phyloP scores from a whole-genome alignment of 2,797 vertebrate species.

The Chloroceryle inda region DNA sequence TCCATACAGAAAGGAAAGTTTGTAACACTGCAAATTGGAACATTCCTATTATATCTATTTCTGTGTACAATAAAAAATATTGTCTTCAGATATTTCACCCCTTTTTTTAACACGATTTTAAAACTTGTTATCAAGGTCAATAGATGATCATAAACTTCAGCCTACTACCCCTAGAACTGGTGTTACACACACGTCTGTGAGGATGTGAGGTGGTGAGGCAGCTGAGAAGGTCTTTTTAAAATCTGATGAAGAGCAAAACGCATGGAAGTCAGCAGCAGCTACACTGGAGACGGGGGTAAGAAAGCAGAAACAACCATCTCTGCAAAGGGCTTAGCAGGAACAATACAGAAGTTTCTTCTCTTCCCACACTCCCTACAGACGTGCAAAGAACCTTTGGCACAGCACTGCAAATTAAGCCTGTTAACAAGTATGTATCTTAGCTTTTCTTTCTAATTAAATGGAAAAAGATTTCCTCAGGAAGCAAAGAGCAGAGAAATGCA shows the following conservation, averaged over 20 bases:
- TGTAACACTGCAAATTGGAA: background rate
- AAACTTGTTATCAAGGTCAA: background rate
- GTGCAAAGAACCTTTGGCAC: slow-evolving; percentile 15
- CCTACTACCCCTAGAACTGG: accelerated
- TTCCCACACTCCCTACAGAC: background rate
- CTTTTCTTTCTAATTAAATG: slow-evolving; percentile 50
- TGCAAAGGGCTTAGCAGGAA: background rate
- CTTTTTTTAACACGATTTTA: background rate
- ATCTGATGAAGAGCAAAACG: background rate
- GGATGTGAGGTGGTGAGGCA: background rate
- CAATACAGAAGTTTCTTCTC: background rate
- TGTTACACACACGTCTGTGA: accelerated
- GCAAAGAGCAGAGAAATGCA: slow-evolving; percentile 60
- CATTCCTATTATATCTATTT: background rate
- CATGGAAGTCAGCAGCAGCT: background rate
- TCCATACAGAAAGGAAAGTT: background rate
- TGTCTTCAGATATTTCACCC: background rate
- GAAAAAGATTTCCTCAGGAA: slow-evolving; percentile 47
- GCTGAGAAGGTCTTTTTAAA: background rate
- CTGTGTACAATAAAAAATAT: background rate
- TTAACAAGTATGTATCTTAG: slow-evolving; percentile 39
- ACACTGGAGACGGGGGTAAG: accelerated
- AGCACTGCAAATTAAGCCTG: slow-evolving; percentile 35
- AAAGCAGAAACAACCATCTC: background rate
- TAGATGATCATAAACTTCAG: background rate